Percentiles rank a stretch among this genome's conserved stretches.
Conservation (phyloP, 1,140 invertebrate species). For the Tenebrio molitor region DNA sequence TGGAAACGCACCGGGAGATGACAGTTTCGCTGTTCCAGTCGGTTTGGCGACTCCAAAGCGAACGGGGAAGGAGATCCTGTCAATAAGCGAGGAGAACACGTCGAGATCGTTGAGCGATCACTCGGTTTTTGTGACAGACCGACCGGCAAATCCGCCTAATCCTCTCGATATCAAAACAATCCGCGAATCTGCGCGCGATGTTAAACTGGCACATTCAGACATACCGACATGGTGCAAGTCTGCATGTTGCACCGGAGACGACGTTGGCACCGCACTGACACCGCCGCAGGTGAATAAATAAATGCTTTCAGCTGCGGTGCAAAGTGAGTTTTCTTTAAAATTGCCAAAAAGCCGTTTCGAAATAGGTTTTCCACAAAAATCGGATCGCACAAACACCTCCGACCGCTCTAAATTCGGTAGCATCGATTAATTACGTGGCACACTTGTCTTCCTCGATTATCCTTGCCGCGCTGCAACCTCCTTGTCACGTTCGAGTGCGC, state of each 20-base stretch:
- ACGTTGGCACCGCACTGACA: slow-evolving; percentile 1
- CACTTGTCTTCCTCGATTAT: neutral
- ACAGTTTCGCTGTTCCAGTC: slow-evolving; percentile 5
- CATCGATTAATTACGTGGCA: neutral
- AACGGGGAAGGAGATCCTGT: neutral
- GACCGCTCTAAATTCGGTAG: no score
- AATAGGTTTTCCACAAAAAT: neutral
- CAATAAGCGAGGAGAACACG: neutral
- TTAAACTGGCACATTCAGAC: no score
- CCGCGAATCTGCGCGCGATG: no score
- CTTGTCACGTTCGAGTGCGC: neutral
- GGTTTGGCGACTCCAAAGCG: neutral
- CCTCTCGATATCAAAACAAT: no score
- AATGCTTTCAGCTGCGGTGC: slow-evolving; percentile 12
- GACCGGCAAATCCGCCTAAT: no score
- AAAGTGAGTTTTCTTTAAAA: neutral
- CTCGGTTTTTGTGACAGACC: neutral
- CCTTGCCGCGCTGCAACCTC: neutral
- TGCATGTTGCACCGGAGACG: neutral
- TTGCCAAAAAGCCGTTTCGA: slow-evolving; percentile 20
- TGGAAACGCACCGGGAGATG: slow-evolving; percentile 16
- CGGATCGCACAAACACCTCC: no score
- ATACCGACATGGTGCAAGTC: neutral
- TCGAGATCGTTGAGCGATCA: neutral
- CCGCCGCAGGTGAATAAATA: slow-evolving; percentile 11